Conservation (phyloP, 2,888 invertebrate genomes). For the Tiphia femorata region DNA sequence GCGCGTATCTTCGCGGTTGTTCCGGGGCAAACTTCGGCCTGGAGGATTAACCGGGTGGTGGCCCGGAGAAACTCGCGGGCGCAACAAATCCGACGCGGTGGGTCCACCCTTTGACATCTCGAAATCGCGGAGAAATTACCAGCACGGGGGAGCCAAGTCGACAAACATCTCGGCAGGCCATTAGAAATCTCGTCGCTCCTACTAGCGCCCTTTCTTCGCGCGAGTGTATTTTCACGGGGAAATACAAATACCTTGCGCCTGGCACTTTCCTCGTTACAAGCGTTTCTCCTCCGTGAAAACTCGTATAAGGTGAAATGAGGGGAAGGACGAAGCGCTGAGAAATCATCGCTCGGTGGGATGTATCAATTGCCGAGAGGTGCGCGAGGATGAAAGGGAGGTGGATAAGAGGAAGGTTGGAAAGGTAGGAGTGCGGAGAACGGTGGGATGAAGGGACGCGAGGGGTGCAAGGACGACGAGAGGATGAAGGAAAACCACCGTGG, state of each 20-base stretch:
- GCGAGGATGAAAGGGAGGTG: not conserved
- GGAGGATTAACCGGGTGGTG: slow-evolving; percentile 29
- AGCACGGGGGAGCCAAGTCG: too few relatives aligned
- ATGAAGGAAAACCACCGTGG: slow-evolving; percentile 25
- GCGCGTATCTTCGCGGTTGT: slow-evolving; percentile 15
- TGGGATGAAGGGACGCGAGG: not conserved
- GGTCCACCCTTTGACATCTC: not conserved
- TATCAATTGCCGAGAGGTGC: slow-evolving; percentile 33
- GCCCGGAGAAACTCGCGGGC: slow-evolving; percentile 11
- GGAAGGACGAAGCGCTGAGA: slow-evolving; percentile 16
- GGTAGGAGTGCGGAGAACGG: too few relatives aligned
- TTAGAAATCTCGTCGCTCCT: too few relatives aligned
- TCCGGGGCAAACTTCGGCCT: too few relatives aligned
- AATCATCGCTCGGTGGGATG: slow-evolving; percentile 28
- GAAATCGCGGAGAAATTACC: not conserved
- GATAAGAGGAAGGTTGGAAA: not conserved
- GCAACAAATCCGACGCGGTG: slow-evolving; percentile 15
- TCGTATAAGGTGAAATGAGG: too few relatives aligned
- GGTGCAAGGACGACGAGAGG: slow-evolving; percentile 5
- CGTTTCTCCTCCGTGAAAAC: too few relatives aligned
- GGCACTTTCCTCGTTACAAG: slow-evolving; percentile 29
- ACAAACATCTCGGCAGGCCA: too few relatives aligned
- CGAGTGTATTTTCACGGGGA: slow-evolving; percentile 16
- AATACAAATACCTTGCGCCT: slow-evolving; percentile 26
- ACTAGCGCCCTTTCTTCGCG: too few relatives aligned